These are phyloP conservation scores for Syrmaticus mikado DNA, from an alignment of 2,113 vertebrate species.

Conservation along the genomic window DNA sequence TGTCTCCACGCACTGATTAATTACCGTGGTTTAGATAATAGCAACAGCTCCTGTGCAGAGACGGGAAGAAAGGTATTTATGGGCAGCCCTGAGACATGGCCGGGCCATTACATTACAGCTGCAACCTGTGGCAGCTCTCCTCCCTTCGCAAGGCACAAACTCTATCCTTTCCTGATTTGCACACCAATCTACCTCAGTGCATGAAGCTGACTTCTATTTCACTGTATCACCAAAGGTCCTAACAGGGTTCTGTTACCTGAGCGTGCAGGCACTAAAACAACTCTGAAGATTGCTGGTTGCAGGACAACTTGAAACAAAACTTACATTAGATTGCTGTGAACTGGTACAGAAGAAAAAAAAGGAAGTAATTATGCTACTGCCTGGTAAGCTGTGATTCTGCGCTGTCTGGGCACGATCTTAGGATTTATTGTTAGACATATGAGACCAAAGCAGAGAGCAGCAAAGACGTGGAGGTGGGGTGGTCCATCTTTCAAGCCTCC, in stretches of 20 bases:
- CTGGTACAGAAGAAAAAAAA: not conserved
- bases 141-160: not conserved
- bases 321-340: slow-evolving; percentile 18
- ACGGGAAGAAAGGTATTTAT: not conserved
- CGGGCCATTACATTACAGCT: not conserved
- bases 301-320: not conserved
- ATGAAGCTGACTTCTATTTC: not conserved
- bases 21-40: not conserved
- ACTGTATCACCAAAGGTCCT: not conserved
- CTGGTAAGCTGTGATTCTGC: slow-evolving; percentile 29
- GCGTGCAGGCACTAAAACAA: not conserved
- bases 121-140: not conserved
- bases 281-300: not conserved
- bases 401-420: slow-evolving; percentile 22
- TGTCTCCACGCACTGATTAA: not conserved
- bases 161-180: not conserved
- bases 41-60: not conserved
- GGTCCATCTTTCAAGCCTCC: slow-evolving; percentile 45
- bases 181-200: not conserved
- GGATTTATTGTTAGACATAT: not conserved
- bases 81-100: not conserved
- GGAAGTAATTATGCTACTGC: slow-evolving; percentile 45
- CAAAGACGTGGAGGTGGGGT: slow-evolving; percentile 34
- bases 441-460: slow-evolving; percentile 15
- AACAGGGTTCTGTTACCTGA: not conserved